Evolutionary conservation across 1,140 invertebrate genomes (phyloP), one percentile per base, ranked within the genome.

Genomic region (Hormaphis cornu): DNA sequence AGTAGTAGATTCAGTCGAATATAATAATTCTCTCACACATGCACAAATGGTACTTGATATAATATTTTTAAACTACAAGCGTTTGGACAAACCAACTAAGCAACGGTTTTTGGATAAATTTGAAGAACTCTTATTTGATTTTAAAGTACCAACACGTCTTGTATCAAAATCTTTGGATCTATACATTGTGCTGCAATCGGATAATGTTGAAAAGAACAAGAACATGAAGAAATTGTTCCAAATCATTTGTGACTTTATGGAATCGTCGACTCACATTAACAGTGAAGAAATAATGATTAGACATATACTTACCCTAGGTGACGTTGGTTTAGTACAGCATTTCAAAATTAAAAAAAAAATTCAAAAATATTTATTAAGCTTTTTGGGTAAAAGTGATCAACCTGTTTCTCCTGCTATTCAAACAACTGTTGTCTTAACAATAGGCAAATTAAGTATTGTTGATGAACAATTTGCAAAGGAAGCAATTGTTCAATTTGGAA

Each of bases 391-490:
- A 16, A 20, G 10, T 48, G 44, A 66, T 33, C n/a, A 22, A 22
- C 35, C 61, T 1, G 16, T 66, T 8, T 66, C 61, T 50, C 22
- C 20, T 3, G 61, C 61, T 33, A 16, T 66, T 35, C 26, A 66
- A 35, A 20, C 61, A 35, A 50, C 50, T 33, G 44, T 66, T 66
- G 20, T 66, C 14, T 50, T 66, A 24, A 50, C 61, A 22, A n/a
- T 66, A 16, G 61, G 61, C 35, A 66, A 66, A 66, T 33, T 66
- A 35, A 50, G 61, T 66, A 35, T 66, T 50, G 44, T 66, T 16
- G 61, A 66, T 66, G 61, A 66, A 33, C 44, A 20, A 35, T 50
- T 66, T 24, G 61, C 61, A 33, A 66, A 66, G 9, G 61, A 66
- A 50, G 61, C 61, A 48, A 66, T 66, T n/a, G 42, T 50, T n/a